These are phyloP conservation scores for Lindbergichthys nudifrons DNA, from an alignment of 2,797 vertebrate species.

Conservation along the genomic window DNA sequence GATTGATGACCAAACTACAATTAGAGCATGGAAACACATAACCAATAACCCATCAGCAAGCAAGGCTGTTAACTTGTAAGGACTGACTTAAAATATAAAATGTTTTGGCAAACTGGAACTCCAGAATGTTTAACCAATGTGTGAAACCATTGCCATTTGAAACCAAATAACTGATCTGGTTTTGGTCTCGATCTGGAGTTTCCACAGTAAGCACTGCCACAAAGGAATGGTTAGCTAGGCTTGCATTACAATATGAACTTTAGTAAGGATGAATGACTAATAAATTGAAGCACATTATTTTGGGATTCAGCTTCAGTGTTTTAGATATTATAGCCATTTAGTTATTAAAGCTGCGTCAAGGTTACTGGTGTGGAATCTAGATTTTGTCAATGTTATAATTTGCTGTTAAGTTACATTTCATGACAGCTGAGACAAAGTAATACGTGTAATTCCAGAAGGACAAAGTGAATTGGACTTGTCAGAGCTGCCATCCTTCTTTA, in stretches of 20 bases:
- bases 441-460: conserved; percentile 1
- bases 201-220: neutral
- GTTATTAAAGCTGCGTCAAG: neutral
- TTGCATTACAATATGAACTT: neutral
- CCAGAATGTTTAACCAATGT: conserved; percentile 5
- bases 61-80: conserved; percentile 11
- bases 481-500: conserved; percentile 24
- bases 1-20: conserved; percentile 30
- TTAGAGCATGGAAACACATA: conserved; percentile 23
- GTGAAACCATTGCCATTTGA: conserved; percentile 4
- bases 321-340: neutral
- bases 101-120: neutral
- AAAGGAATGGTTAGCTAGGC: neutral
- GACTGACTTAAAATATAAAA: conserved; percentile 5
- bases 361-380: neutral
- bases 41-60: conserved; percentile 28
- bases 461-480: conserved; percentile 24
- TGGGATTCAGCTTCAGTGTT: neutral
- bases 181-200: conserved; percentile 6
- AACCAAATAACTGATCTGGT: neutral
- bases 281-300: neutral
- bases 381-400: neutral
- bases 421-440: neutral
- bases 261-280: neutral
- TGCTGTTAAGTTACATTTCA: neutral